Evolutionary conservation across 2,113 vertebrate genomes (phyloP), one percentile per base, ranked within the genome.

Genomic region (Brachyhypopomus occidentalis): DNA sequence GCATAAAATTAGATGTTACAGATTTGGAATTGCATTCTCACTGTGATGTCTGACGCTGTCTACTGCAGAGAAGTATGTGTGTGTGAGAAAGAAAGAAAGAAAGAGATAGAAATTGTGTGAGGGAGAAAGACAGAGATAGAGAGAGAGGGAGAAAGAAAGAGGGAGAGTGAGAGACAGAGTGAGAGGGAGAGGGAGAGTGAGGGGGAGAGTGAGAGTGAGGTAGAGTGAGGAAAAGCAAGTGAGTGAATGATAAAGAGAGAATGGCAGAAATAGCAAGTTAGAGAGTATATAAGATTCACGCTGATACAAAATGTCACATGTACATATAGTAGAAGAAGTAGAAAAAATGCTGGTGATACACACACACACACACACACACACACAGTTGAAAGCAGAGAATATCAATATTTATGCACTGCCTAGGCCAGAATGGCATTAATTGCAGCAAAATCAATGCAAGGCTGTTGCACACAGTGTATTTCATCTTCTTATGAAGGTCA

Each of bases 401-500:
- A 92, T 91, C 90, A 88, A 91, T 92, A 90, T 90, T 88, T 88
- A 88, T 92, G 84, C 84, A 89, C 86, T 87, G 82, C 72, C 80
- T 81, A 83, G 89, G 89, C 88, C 83, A 90, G 89, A 91, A 92
- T 91, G 90, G 85, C 87, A 89, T 81, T 80, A 66, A 87, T 85
- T 85, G 75, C 86, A 81, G 81, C 70, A 86, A 90, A 92, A 91
- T 91, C 91, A 91, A 92, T 92, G 85, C 69, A 86, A 4, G 36
- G 4, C 86, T 88, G 87, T 87, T 88, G 85, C 89, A 90, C 90
- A 91, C 90, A 64, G 78, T 83, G 69, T 81, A 77, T 91, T 91
- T 87, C 87, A 90, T 90, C 88, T 90, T 84, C 82, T 82, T 78
- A 88, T 90, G 90, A 92, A 92, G 90, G 90, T 92, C 92, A 90